A percentile compares a stretch with the other conserved stretches of the same genome.
Evolutionary conservation across 2,888 invertebrate genomes (phyloP).

Genomic region (Leptarthrus brevirostris): DNA sequence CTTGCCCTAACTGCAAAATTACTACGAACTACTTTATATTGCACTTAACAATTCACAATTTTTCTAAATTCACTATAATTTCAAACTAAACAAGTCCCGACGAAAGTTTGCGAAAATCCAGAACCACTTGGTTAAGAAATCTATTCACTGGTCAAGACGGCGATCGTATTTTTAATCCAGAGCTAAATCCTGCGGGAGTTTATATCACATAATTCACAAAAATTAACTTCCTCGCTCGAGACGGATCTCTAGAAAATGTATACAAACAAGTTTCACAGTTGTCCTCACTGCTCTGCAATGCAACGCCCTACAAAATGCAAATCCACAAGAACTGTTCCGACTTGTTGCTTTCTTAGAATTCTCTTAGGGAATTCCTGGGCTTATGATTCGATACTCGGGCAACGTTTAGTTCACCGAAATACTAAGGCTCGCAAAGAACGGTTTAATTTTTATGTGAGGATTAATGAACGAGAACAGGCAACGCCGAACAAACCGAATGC

Average conservation of each 20-base stretch:
- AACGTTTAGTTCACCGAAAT: conserved; percentile 4
- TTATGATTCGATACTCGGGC: neutral
- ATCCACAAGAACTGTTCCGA: conserved; percentile 30
- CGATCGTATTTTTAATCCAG: neutral
- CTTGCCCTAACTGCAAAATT: conserved; percentile 9
- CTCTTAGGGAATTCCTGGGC: neutral
- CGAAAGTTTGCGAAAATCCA: neutral
- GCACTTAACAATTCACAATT: conserved; percentile 10
- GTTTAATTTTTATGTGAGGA: conserved; percentile 3
- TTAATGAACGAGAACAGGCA: neutral
- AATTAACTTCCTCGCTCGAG: neutral
- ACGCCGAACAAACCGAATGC: conserved; percentile 52
- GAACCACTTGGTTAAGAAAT: neutral
- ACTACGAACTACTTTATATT: conserved; percentile 32
- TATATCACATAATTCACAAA: conserved; percentile 34
- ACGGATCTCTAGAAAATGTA: conserved; percentile 8
- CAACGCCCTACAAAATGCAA: conserved; percentile 15
- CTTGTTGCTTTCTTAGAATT: conserved; percentile 10
- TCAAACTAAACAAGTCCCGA: neutral
- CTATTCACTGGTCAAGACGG: conserved; percentile 12
- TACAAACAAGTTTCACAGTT: conserved; percentile 23
- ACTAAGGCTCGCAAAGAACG: conserved; percentile 13
- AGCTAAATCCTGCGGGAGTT: conserved; percentile 8
- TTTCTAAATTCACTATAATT: neutral
- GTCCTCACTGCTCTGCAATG: neutral